Base-by-base conservation (phyloP, 2,888 invertebrate species). In the Chrysina gloriosa region DNA sequence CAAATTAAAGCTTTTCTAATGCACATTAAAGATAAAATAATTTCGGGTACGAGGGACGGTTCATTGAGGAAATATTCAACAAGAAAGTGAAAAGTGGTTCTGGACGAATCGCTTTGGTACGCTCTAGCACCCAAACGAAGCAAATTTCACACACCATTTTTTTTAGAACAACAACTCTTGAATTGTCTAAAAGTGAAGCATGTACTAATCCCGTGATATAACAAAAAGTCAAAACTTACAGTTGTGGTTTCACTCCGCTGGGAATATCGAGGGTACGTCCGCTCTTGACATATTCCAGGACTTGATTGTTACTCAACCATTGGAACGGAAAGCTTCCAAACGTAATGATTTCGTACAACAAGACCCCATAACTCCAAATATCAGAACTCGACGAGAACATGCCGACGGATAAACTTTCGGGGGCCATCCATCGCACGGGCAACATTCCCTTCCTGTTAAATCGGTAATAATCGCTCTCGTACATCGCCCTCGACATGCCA, bases 371-470 rank as follows among this genome's bases (percentile, higher is more conserved):
- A 31, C 94, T 92, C 96, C 96, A 97, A 11, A 96, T 90, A 82
- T 97, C 96, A 0, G 95, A 94, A 34, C 92, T 90, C 16, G 93
- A 89, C 0, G 94, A 93, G 82, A 95, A 96, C 64, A 94, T 86
- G 7, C 96, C 96, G 21, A 92, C 85, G 2, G 88, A 89, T 11
- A 96, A 84, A 74, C 93, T 92, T 84, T 96, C 96, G 0, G 96
- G 96, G 0, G 96, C 91, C 96, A 96, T 96, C 96, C 96, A 96
- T 70, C 95, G 86, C 5, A 96, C 94, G 0, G 95, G 95, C 73
- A 95, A 83, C 91, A 94, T 92, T 79, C 93, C 92, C 84, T 92
- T 93, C 71, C 95, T 89, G 78, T 91, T 93, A 80, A 96, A 95
- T 72, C 92, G 90, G 83, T 96, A 96, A 82, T 95, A 95, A 81